Evolutionary conservation across 2,113 vertebrate genomes (phyloP), one percentile per base, ranked within the genome.

Genomic region (Agapornis roseicollis): DNA sequence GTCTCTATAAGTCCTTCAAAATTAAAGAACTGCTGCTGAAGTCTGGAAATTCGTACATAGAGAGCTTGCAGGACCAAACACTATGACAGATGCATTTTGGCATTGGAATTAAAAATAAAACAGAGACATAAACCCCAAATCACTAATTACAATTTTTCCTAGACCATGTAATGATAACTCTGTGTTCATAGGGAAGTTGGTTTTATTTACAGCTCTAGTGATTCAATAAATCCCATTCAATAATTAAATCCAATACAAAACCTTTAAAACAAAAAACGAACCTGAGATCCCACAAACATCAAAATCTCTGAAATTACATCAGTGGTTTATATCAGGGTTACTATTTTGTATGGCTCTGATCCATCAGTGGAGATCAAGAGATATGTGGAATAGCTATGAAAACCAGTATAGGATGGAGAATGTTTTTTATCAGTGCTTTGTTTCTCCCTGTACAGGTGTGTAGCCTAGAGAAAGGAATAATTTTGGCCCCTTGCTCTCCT

Each of bases 1-100:
- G 61, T 65, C 56, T 89, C 49, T 72, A 25, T 61, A 94, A 94
- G 58, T 37, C 53, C 70, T 95, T 87, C 78, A 89, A 65, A 94
- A 89, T 65, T 58, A 73, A 63, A 65, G 89, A 95, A 88, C 33
- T 79, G 31, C 17, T 88, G 46, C 37, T 64, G 72, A 92, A 86
- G 56, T 71, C 64, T 90, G 50, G 25, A 50, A n/a, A 84, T 44
- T 90, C 37, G 29, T 68, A 65, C 8, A 23, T 1, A 47, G 42
- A 86, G 79, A 79, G 10, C 16, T 60, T 94, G 60, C 50, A 68
- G 81, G 81, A 89, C 76, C 46, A 66, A 96, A 85, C 35, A 44
- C 42, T 81, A 35, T 52, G 82, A 76, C 63, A 84, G 76, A 53
- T 92, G 37, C 5, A 52, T 92, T 93, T 90, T 92, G 80, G 87